A percentile compares a stretch with the other conserved stretches of the same genome.
These are phyloP conservation scores for Oconnorella tubifera DNA, from an alignment of 2,888 invertebrate genomes.

Conservation along the genomic window DNA sequence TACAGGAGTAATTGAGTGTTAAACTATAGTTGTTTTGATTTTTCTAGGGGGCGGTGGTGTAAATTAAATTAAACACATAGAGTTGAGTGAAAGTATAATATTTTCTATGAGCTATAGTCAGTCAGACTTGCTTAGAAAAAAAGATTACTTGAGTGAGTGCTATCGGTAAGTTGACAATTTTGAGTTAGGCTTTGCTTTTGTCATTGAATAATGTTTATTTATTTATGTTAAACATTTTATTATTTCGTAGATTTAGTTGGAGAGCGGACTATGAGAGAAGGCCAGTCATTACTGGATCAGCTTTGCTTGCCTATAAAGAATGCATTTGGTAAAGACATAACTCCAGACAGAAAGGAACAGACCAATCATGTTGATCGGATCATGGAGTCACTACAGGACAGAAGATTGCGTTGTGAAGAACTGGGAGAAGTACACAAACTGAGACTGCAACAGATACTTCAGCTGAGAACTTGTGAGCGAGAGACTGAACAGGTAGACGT, in stretches of 20 bases:
- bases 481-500: constrained; percentile 67
- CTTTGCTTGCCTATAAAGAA: constrained; percentile 72
- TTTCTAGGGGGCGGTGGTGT: no score
- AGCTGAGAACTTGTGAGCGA: constrained; percentile 72
- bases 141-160: no score
- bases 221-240: background rate
- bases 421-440: constrained; percentile 73
- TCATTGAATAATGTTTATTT: no score
- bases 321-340: constrained; percentile 67
- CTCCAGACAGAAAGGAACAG: constrained; percentile 59
- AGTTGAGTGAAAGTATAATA: no score
- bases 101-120: no score
- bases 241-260: constrained; percentile 64
- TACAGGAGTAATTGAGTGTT: no score
- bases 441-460: constrained; percentile 72
- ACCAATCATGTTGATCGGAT: constrained; percentile 68
- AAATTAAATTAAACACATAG: no score
- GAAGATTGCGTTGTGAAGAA: constrained; percentile 66
- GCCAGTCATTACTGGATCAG: constrained; percentile 73
- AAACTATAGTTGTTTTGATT: no score
- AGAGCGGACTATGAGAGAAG: constrained; percentile 68
- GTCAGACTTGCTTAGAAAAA: no score
- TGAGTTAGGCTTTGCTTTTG: no score
- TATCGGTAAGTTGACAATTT: no score
- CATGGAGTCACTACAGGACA: constrained; percentile 50